A percentile compares a stretch with the other conserved stretches of the same genome.
These are phyloP conservation scores for Polydesmus complanatus DNA, from an alignment of 2,888 invertebrate genomes.

Conservation along the genomic window DNA sequence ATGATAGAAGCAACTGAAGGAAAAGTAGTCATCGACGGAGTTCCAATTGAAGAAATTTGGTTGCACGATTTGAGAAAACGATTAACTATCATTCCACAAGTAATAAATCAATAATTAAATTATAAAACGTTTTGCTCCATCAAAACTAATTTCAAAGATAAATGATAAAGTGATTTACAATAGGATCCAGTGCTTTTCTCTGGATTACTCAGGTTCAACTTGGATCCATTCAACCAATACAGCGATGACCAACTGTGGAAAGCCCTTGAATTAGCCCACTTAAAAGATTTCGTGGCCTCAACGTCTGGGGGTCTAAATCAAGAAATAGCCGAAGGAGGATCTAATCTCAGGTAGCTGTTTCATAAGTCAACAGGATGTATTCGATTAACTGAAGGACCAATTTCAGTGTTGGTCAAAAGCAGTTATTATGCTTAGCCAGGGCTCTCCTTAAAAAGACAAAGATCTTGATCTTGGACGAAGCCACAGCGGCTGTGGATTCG, in stretches of 20 bases:
- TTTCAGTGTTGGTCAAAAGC: constrained; percentile 20
- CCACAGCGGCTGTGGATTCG: constrained; percentile 22
- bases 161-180: constrained; percentile 36
- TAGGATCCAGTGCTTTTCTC: constrained; percentile 93
- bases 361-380: neutral
- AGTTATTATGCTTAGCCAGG: constrained; percentile 22
- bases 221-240: constrained; percentile 73
- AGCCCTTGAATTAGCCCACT: constrained; percentile 75
- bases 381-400: neutral
- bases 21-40: constrained; percentile 64
- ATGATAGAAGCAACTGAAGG: constrained; percentile 74
- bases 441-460: constrained; percentile 20
- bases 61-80: constrained; percentile 30
- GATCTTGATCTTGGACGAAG: constrained; percentile 22
- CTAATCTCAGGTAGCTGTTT: constrained; percentile 45
- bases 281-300: constrained; percentile 66
- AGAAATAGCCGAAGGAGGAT: constrained; percentile 79
- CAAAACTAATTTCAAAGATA: neutral
- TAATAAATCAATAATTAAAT: constrained; percentile 16
- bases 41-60: constrained; percentile 66
- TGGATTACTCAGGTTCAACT: constrained; percentile 74
- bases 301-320: constrained; percentile 62
- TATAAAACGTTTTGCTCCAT: neutral
- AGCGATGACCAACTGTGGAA: constrained; percentile 74
- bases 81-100: constrained; percentile 34